A percentile compares a stretch with the other conserved stretches of the same genome.
Evolutionary conservation across 2,888 invertebrate species (phyloP).

Genomic region (Ornithoptera priamus): DNA sequence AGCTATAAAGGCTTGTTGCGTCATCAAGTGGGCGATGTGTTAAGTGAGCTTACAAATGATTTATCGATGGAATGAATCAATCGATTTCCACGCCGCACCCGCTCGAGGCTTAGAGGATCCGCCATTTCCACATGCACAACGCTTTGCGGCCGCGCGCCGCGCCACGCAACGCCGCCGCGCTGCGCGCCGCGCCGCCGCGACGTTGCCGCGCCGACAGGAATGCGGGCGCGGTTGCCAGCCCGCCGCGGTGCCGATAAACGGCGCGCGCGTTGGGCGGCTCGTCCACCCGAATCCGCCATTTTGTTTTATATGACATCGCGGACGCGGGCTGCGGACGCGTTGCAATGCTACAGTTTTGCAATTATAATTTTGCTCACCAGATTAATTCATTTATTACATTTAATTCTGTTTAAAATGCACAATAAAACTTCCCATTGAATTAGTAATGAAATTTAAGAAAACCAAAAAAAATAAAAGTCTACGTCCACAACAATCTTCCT

Average conservation of each 20-base stretch:
- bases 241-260: slow-evolving; percentile 62
- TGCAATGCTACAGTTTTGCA: slow-evolving; percentile 30
- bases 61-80: slow-evolving; percentile 8
- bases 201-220: slow-evolving; percentile 68
- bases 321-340: slow-evolving; percentile 39
- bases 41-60: no score
- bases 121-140: slow-evolving; percentile 57
- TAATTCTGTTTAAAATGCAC: no score
- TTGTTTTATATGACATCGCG: slow-evolving; percentile 54
- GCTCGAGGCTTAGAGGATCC: slow-evolving; percentile 33
- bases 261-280: slow-evolving; percentile 74
- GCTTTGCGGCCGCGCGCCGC: slow-evolving; percentile 54
- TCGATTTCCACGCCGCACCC: slow-evolving; percentile 28
- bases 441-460: no score
- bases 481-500: no score
- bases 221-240: slow-evolving; percentile 72
- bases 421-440: no score
- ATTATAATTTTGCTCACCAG: slow-evolving; percentile 24
- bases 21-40: no score
- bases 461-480: no score
- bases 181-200: slow-evolving; percentile 64
- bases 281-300: slow-evolving; percentile 58
- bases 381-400: not conserved
- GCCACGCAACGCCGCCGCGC: no score
- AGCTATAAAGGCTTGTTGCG: no score